These are phyloP conservation scores for Atrina japonica DNA, from an alignment of 2,888 invertebrate genomes.

Conservation along the genomic window DNA sequence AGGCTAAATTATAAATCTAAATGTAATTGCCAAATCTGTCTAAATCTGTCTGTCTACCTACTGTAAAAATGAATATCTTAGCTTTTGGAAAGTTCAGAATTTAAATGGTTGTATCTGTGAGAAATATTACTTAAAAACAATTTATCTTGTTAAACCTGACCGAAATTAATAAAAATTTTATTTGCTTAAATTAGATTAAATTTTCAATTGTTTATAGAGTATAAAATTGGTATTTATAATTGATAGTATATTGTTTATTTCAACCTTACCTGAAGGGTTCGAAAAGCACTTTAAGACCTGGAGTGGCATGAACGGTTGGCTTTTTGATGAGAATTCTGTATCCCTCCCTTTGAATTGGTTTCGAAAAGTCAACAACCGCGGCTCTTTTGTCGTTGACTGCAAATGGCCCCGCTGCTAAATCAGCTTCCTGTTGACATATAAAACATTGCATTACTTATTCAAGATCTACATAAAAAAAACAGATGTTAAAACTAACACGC, in stretches of 20 bases:
- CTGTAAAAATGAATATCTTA: too few relatives aligned
- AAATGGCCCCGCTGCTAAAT: slow-evolving; percentile 31
- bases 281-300: slow-evolving; percentile 21
- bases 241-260: too few relatives aligned
- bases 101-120: too few relatives aligned
- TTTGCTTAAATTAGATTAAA: neutral
- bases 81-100: too few relatives aligned
- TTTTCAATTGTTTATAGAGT: too few relatives aligned
- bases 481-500: too few relatives aligned
- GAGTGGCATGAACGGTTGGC: slow-evolving; percentile 15
- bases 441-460: neutral
- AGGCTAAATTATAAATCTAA: too few relatives aligned
- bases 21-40: too few relatives aligned
- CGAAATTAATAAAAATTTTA: neutral
- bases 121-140: too few relatives aligned
- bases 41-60: too few relatives aligned
- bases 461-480: neutral
- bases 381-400: slow-evolving; percentile 21
- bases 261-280: slow-evolving; percentile 28
- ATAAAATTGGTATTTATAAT: too few relatives aligned
- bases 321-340: slow-evolving; percentile 31
- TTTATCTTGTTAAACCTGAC: neutral
- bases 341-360: slow-evolving; percentile 9
- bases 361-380: slow-evolving; percentile 27
- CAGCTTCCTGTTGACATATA: slow-evolving; percentile 13